Percentiles rank a stretch among this genome's conserved stretches.
Conservation (phyloP, 2,888 invertebrate genomes). For the Linnaemya vulpina region DNA sequence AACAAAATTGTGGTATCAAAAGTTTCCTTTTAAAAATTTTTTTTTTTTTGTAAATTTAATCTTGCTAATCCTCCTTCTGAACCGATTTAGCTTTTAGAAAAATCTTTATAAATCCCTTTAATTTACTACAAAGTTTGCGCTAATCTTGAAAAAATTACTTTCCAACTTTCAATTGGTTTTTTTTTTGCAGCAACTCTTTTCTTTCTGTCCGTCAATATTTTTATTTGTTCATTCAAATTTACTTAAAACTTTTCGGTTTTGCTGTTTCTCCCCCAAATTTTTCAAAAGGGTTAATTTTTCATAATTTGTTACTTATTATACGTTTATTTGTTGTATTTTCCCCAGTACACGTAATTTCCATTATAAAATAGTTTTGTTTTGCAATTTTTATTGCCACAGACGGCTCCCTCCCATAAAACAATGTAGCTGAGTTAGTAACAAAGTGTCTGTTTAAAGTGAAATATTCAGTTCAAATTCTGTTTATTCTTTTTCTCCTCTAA, state of each 20-base stretch:
- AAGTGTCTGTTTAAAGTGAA: conserved; percentile 17
- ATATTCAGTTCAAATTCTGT: background rate
- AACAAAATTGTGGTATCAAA: no score
- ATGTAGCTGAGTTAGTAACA: conserved; percentile 18
- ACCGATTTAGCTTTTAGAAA: no score
- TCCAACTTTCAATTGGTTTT: no score
- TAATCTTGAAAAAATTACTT: no score
- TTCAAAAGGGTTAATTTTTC: conserved; percentile 15
- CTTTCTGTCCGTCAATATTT: background rate
- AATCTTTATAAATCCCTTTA: no score
- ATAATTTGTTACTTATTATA: conserved; percentile 6
- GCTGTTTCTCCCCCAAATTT: background rate
- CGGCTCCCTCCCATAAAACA: background rate
- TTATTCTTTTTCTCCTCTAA: background rate
- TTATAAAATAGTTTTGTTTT: conserved; percentile 24
- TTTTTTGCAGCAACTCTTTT: no score
- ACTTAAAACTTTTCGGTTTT: background rate
- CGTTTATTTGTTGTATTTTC: background rate
- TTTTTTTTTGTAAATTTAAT: no score
- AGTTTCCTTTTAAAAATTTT: no score
- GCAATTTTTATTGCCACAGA: conserved; percentile 18
- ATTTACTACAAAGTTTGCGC: no score
- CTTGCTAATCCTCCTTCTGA: no score
- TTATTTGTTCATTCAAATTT: background rate
- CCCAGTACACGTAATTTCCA: conserved; percentile 10